A percentile compares a stretch with the other conserved stretches of the same genome.
These are phyloP conservation scores for Eira barbara DNA, from an alignment of 2,113 vertebrate species.

Conservation along the genomic window DNA sequence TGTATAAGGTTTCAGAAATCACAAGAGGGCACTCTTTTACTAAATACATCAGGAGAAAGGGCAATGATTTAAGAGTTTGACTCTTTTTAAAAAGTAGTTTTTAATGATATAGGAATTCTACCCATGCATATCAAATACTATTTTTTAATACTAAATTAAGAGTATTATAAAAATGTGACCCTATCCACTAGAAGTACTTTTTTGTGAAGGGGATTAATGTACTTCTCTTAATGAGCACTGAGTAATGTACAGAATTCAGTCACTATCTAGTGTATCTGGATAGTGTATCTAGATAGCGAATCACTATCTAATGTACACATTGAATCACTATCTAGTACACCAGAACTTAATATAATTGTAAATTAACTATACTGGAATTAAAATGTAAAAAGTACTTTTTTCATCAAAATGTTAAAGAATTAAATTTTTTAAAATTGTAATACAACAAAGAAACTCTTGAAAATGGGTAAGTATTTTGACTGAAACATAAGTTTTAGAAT, in stretches of 20 bases:
- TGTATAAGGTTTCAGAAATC: background rate
- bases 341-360: background rate
- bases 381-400: background rate
- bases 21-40: slow-evolving; percentile 59
- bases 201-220: background rate
- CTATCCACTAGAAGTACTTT: background rate
- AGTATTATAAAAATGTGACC: background rate
- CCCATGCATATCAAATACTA: background rate
- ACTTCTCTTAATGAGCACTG: background rate
- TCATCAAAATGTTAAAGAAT: background rate
- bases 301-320: background rate
- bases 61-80: background rate
- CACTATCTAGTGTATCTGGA: background rate
- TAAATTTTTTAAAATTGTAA: background rate
- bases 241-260: background rate
- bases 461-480: background rate
- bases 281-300: too few species aligned
- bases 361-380: background rate
- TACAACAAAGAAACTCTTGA: background rate
- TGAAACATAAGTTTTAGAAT: background rate
- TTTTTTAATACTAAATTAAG: background rate
- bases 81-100: background rate
- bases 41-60: background rate
- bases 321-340: background rate
- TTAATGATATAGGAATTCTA: background rate